Evolutionary conservation across 2,797 vertebrate genomes (phyloP).

Genomic region (Eleutherodactylus coqui): DNA sequence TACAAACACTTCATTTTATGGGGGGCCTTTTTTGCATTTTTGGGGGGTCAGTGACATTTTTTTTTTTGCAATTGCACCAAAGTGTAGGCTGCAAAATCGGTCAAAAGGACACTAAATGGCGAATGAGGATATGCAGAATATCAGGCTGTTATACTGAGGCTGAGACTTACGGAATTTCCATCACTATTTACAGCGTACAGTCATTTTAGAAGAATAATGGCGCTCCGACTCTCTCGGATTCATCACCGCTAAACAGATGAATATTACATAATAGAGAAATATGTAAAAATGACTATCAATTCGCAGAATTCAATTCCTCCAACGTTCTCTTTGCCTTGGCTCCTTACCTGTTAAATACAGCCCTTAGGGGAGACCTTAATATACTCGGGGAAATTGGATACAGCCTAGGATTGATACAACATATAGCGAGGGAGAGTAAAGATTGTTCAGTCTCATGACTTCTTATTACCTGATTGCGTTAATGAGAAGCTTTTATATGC

Average conservation of each 20-base stretch:
- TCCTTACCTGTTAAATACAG: conserved; percentile 17
- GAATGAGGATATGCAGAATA: not conserved
- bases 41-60: too few relatives aligned
- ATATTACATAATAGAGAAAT: not conserved
- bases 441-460: conserved; percentile 27
- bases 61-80: too few relatives aligned
- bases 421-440: not conserved
- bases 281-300: not conserved
- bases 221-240: not conserved
- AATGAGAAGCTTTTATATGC: conserved; percentile 25
- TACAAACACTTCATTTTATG: too few relatives aligned
- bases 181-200: not conserved
- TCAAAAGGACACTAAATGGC: not conserved
- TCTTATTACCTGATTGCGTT: conserved; percentile 16
- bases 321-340: not conserved
- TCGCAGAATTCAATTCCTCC: not conserved
- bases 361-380: conserved; percentile 25
- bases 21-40: too few relatives aligned
- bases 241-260: not conserved
- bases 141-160: not conserved
- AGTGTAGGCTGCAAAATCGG: too few relatives aligned
- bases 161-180: not conserved
- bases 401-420: not conserved
- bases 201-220: not conserved
- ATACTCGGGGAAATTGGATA: conserved; percentile 1